A percentile compares a stretch with the other conserved stretches of the same genome.
Evolutionary conservation across 2,113 vertebrate genomes (phyloP).

Genomic region (Procapra przewalskii): DNA sequence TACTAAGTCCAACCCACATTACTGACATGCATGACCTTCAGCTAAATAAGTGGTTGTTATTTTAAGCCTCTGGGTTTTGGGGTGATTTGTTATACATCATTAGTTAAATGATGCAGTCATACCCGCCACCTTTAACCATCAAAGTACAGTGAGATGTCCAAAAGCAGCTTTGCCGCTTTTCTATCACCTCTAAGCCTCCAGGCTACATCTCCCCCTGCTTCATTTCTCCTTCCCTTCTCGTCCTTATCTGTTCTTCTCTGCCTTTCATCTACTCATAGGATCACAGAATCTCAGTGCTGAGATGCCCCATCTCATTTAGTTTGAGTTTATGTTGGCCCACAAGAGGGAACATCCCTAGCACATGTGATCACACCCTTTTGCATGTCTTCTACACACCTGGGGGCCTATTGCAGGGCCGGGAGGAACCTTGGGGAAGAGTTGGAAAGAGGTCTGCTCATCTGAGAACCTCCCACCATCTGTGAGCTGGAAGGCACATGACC

Average conservation of each 20-base stretch:
- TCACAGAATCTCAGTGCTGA: not conserved
- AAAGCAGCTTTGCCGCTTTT: not conserved
- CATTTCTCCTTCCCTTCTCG: not conserved
- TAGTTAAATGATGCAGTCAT: not conserved
- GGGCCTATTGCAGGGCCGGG: not conserved
- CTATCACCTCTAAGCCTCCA: not conserved
- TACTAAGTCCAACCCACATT: not conserved
- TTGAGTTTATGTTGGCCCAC: not conserved
- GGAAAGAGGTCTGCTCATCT: not conserved
- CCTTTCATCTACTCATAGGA: not conserved
- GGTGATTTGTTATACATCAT: not conserved
- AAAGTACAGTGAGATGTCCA: not conserved
- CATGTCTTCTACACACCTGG: rapidly evolving
- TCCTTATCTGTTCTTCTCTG: not conserved
- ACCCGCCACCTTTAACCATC: not conserved
- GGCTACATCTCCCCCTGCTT: not conserved
- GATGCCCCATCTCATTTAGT: not conserved
- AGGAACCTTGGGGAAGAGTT: not conserved
- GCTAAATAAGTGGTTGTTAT: not conserved
- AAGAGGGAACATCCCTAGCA: not conserved
- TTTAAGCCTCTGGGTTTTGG: not conserved
- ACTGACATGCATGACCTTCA: not conserved
- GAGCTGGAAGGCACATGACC: not conserved
- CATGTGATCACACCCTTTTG: not conserved
- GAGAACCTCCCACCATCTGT: not conserved